A percentile compares a stretch with the other conserved stretches of the same genome.
Evolutionary conservation across 2,797 vertebrate species (phyloP).

Genomic region (Salmo trutta): DNA sequence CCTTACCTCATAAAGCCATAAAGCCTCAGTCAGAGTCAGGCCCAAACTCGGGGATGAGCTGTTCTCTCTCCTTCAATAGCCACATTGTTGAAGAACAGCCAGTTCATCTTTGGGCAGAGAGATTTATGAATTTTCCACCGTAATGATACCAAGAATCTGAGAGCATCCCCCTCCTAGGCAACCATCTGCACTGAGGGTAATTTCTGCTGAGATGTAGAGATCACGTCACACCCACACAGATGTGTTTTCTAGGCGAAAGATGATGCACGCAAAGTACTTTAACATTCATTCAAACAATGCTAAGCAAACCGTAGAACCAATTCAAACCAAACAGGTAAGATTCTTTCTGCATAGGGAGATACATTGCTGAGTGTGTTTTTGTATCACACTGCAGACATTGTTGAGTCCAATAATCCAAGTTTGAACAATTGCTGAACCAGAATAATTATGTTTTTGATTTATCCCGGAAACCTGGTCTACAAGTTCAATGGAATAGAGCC

Average conservation of each 20-base stretch:
- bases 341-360: neutral
- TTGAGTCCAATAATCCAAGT: neutral
- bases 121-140: slow-evolving; percentile 6
- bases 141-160: slow-evolving; percentile 8
- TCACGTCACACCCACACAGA: neutral
- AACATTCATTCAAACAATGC: neutral
- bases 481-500: neutral
- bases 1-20: slow-evolving; percentile 2
- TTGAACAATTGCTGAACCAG: neutral
- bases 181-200: neutral
- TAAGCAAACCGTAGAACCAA: neutral
- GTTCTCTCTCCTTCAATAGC: neutral
- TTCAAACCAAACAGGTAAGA: neutral
- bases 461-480: neutral
- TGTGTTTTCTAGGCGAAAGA: neutral
- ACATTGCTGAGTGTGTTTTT: neutral
- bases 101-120: slow-evolving; percentile 3
- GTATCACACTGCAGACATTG: neutral
- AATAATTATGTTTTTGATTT: neutral
- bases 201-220: neutral
- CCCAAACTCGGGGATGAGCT: neutral
- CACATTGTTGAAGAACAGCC: neutral
- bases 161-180: neutral
- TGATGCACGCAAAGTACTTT: neutral
- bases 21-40: slow-evolving; percentile 2